Evolutionary conservation across 2,888 invertebrate species (phyloP).

Genomic region (Listrodromus nycthemerus): DNA sequence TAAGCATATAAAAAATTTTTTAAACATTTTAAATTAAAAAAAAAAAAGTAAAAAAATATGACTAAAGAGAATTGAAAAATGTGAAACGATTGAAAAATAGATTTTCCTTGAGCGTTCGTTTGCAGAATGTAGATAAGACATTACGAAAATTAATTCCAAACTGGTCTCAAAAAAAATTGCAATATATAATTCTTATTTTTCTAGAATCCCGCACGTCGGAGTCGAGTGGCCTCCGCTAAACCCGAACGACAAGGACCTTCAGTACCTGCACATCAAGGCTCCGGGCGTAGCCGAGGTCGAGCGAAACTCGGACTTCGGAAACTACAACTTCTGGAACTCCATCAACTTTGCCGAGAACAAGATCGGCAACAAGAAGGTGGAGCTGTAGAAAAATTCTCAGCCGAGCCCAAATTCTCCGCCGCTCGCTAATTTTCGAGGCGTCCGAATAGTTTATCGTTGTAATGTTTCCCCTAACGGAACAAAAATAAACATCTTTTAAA

Average conservation of each 20-base stretch:
- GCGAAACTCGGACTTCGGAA: slow-evolving; percentile 85
- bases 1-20: too few species aligned
- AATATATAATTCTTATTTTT: slow-evolving; percentile 57
- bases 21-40: too few species aligned
- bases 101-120: not conserved
- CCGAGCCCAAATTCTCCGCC: not conserved
- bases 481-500: not conserved
- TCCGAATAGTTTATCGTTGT: not conserved
- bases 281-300: slow-evolving; percentile 84
- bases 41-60: too few species aligned
- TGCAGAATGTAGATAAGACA: not conserved
- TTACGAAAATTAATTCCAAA: not conserved
- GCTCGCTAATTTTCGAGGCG: not conserved
- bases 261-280: slow-evolving; percentile 86
- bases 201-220: slow-evolving; percentile 84
- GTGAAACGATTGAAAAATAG: too few species aligned
- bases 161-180: not conserved
- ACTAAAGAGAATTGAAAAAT: too few species aligned
- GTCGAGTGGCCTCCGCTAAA: slow-evolving; percentile 85
- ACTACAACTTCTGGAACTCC: slow-evolving; percentile 87
- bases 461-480: not conserved
- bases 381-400: slow-evolving; percentile 55
- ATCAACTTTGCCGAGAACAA: slow-evolving; percentile 88
- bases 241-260: slow-evolving; percentile 83
- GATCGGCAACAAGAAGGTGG: slow-evolving; percentile 80